Percentiles rank a stretch among this genome's conserved stretches.
phyloP scores from a whole-genome alignment of 2,113 vertebrate genomes.

The Paramormyrops kingsleyae region DNA sequence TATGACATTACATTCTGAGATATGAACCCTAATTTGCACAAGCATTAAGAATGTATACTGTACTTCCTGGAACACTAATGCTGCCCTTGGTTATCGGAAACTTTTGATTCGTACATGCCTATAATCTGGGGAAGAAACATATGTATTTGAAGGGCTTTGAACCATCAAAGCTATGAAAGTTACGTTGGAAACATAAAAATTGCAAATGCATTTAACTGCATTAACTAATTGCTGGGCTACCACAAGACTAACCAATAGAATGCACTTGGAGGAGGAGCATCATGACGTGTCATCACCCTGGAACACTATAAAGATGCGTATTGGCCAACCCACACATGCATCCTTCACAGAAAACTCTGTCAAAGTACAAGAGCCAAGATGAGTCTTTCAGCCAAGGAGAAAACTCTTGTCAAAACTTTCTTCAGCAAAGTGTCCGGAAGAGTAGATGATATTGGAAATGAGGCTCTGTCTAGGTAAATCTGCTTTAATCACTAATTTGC shows the following conservation, averaged over 20 bases:
- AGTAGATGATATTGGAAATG: conserved; percentile 17
- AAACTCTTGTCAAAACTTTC: conserved; percentile 37
- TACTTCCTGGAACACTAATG: too few relatives aligned
- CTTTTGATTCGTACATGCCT: too few relatives aligned
- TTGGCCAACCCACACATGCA: neutral
- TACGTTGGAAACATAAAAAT: neutral
- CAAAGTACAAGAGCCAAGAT: conserved; percentile 39
- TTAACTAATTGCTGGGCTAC: neutral
- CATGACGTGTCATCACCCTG: neutral
- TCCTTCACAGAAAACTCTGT: neutral
- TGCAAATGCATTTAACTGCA: neutral
- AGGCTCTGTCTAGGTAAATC: conserved; percentile 60
- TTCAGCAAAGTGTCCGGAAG: conserved; percentile 48
- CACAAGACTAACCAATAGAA: neutral
- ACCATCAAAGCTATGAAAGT: too few relatives aligned
- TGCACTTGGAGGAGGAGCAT: neutral
- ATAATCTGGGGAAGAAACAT: too few relatives aligned
- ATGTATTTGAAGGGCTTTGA: too few relatives aligned
- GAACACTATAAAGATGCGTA: neutral
- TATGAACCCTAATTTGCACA: too few relatives aligned
- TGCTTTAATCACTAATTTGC: neutral
- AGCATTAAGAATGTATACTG: too few relatives aligned
- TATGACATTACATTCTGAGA: too few relatives aligned
- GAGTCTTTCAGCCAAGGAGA: conserved; percentile 50
- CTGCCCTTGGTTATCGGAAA: too few relatives aligned